phyloP scores from a whole-genome alignment of 2,888 invertebrate species.

The Thereva unica region DNA sequence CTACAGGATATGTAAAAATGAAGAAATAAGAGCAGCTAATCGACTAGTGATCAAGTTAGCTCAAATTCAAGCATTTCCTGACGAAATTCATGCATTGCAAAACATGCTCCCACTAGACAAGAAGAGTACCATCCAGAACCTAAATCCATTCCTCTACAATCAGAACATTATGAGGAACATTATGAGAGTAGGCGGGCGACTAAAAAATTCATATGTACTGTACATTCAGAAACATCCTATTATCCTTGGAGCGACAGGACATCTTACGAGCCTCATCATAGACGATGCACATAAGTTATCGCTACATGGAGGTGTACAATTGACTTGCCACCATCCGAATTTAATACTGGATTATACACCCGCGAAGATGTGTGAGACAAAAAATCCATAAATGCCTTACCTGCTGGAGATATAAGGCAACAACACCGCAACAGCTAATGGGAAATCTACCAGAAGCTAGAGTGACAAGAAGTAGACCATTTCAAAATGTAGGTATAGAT shows the following conservation, averaged over 20 bases:
- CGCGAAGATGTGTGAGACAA: conserved; percentile 19
- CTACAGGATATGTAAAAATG: too few relatives aligned
- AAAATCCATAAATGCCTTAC: conserved; percentile 36
- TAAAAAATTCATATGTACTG: background rate
- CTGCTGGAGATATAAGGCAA: too few relatives aligned
- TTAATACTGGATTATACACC: conserved; percentile 43
- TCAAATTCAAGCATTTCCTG: too few relatives aligned
- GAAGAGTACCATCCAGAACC: background rate
- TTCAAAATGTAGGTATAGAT: too few relatives aligned
- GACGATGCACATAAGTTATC: conserved; percentile 13
- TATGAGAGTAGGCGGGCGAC: too few relatives aligned
- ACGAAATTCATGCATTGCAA: too few relatives aligned
- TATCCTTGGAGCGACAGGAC: background rate
- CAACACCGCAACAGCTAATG: too few relatives aligned
- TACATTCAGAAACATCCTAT: background rate
- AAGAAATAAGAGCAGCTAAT: too few relatives aligned
- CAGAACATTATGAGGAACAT: background rate
- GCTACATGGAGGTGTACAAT: conserved; percentile 43
- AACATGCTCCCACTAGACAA: too few relatives aligned
- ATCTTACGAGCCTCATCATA: background rate
- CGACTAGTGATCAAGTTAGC: too few relatives aligned
- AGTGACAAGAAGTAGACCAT: too few relatives aligned
- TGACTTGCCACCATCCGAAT: conserved; percentile 37
- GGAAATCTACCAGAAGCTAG: too few relatives aligned
- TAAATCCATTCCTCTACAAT: background rate